Percentiles rank a stretch among this genome's conserved stretches.
Evolutionary conservation across 1,140 invertebrate genomes (phyloP).

Genomic region (Pachypeltis micranthus): DNA sequence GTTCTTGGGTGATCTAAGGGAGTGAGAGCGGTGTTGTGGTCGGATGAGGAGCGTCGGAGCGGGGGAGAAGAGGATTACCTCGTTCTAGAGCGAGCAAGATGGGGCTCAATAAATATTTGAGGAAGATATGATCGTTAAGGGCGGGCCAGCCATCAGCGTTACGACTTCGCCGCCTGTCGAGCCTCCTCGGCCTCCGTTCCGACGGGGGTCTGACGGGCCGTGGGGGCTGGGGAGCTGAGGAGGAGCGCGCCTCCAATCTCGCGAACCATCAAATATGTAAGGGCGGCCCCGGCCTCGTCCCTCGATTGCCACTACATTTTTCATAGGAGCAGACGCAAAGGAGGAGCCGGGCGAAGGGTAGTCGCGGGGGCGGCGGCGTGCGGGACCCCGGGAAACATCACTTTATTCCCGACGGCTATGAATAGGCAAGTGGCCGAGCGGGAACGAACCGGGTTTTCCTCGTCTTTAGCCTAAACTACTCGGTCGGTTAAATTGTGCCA

Average conservation of each 20-base stretch:
- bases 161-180: too few species aligned
- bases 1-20: too few species aligned
- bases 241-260: slow-evolving; percentile 10
- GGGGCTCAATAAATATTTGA: slow-evolving; percentile 14
- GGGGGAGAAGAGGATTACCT: slow-evolving; percentile 8
- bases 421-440: slow-evolving; percentile 1
- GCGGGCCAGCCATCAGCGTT: slow-evolving; percentile 1
- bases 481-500: slow-evolving; percentile 15
- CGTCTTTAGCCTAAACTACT: slow-evolving; percentile 16
- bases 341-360: not conserved
- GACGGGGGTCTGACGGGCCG: too few species aligned
- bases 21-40: too few species aligned
- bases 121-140: slow-evolving; percentile 11
- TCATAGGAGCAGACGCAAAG: not conserved
- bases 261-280: slow-evolving; percentile 11
- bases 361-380: not conserved
- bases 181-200: too few species aligned
- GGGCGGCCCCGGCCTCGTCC: slow-evolving; percentile 2
- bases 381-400: not conserved
- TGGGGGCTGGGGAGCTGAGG: not conserved
- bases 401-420: slow-evolving; percentile 14
- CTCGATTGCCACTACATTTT: slow-evolving; percentile 16
- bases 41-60: too few species aligned
- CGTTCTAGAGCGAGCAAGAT: slow-evolving; percentile 6
- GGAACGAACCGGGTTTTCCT: not conserved